Evolutionary conservation across 2,797 vertebrate genomes (phyloP).

Genomic region (Danionella dracula): DNA sequence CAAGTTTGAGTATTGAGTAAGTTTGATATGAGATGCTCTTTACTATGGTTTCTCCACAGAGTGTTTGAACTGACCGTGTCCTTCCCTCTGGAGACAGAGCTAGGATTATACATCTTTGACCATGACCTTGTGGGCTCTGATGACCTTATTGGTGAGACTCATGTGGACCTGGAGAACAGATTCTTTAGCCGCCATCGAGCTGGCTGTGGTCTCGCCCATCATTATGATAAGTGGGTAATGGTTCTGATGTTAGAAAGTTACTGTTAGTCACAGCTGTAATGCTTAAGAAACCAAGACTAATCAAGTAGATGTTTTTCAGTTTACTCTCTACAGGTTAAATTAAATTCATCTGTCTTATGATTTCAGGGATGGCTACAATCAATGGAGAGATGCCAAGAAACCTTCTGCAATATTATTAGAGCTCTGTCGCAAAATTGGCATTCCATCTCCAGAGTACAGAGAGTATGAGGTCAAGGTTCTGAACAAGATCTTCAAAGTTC

Average conservation of each 20-base stretch:
- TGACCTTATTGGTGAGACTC: slow-evolving; percentile 86
- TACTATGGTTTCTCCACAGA: slow-evolving; percentile 55
- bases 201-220: slow-evolving; percentile 78
- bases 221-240: slow-evolving; percentile 78
- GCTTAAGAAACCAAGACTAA: not conserved
- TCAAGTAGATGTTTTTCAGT: not conserved
- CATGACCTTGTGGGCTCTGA: slow-evolving; percentile 86
- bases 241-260: not conserved
- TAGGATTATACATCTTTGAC: slow-evolving; percentile 78
- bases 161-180: slow-evolving; percentile 86
- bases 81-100: slow-evolving; percentile 84
- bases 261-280: not conserved
- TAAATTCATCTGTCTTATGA: slow-evolving; percentile 17
- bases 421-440: slow-evolving; percentile 79
- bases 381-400: slow-evolving; percentile 83
- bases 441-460: slow-evolving; percentile 80
- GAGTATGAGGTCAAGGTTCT: slow-evolving; percentile 81
- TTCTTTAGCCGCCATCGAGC: slow-evolving; percentile 91
- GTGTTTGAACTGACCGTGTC: slow-evolving; percentile 86
- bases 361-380: slow-evolving; percentile 81
- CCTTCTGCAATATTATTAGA: slow-evolving; percentile 80
- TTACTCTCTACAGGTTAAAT: slow-evolving; percentile 1
- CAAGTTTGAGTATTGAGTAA: too few relatives aligned
- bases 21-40: too few relatives aligned
- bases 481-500: slow-evolving; percentile 88